Base-by-base conservation (phyloP, 2,797 vertebrate species). In the Eulemur mongoz region DNA sequence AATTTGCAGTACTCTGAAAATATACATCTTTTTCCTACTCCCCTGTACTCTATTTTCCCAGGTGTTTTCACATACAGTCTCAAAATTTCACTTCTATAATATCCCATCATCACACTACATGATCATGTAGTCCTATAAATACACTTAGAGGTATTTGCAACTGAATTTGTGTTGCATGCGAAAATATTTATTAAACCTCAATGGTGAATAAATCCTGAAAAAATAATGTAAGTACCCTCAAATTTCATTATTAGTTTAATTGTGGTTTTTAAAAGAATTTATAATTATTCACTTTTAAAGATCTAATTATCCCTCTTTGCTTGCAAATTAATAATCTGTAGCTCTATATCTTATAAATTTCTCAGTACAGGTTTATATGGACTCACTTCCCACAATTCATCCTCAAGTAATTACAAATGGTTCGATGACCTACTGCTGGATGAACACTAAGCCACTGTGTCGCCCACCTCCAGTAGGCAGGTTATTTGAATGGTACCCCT, bases 291-390 rank as follows among this genome's bases (percentile, higher is more conserved):
- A 86, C 80, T 90, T 96, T 94, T 78, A 93, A 20, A 73, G 59
- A 73, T 93, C 40, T 95, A 57, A 95, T 76, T 96, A 79, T 32
- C 45, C 43, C 82, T 30, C 32, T 48, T 84, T 97, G 48, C 82
- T 97, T 93, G 59, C 67, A 97, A 96, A 67, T 78, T 91, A 97
- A 88, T 95, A 65, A 52, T 73, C 76, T 45, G 69, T 93, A 79
- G 13, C 27, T 89, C 78, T 93, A 22, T 45, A 43, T 92, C 27
- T 38, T 95, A 40, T 45, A 92, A 95, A 96, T 93, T 92, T 95
- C 80, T 94, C 81, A 75, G 81, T 97, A 32, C 3, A 94, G 73
- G 52, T 95, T 91, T 73, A 85, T 85, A 92, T 45, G 23, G 13
- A 43, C 7, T 35, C 6, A 88, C 4, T 81, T 70, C 14, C 23